Percentiles rank a stretch among this genome's conserved stretches.
Conservation (phyloP, 2,797 vertebrate genomes). For the Sebastes iracundus region DNA sequence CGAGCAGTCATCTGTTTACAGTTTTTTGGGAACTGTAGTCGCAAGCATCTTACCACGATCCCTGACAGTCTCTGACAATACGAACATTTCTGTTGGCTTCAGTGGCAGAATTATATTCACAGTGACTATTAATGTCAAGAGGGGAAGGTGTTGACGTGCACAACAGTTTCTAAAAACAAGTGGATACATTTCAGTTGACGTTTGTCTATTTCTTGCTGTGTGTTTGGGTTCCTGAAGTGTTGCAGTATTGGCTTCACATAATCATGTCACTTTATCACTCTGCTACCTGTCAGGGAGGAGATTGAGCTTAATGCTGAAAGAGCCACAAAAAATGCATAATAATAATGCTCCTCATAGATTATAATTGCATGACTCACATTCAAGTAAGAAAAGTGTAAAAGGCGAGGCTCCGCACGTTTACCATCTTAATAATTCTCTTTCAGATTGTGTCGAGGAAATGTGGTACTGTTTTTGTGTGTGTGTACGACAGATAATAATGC, state of each 20-base stretch:
- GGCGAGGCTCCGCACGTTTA: conserved; percentile 24
- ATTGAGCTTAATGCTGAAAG: conserved; percentile 27
- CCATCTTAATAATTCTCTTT: conserved; percentile 45
- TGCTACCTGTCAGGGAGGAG: conserved; percentile 14
- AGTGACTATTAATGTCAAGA: conserved; percentile 20
- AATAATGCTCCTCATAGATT: conserved; percentile 24
- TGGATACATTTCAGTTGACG: neutral
- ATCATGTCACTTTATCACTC: conserved; percentile 41
- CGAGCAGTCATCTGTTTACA: conserved; percentile 22
- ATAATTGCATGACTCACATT: conserved; percentile 48
- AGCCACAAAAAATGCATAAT: conserved; percentile 33
- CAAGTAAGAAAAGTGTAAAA: conserved; percentile 10
- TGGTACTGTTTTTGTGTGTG: neutral
- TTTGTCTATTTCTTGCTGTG: conserved; percentile 1
- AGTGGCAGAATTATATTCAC: conserved; percentile 16
- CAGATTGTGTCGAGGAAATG: conserved; percentile 22
- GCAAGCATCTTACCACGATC: conserved; percentile 6
- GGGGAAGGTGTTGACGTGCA: neutral
- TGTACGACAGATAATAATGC: conserved; percentile 50
- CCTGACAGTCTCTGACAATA: neutral
- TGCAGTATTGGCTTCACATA: conserved; percentile 42
- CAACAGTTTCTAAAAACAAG: neutral
- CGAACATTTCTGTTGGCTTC: conserved; percentile 12
- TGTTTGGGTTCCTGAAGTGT: neutral
- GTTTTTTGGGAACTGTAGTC: conserved; percentile 1